Evolutionary conservation across 1,140 invertebrate genomes (phyloP), one percentile per base, ranked within the genome.

Genomic region (Dermatophagoides farinae): DNA sequence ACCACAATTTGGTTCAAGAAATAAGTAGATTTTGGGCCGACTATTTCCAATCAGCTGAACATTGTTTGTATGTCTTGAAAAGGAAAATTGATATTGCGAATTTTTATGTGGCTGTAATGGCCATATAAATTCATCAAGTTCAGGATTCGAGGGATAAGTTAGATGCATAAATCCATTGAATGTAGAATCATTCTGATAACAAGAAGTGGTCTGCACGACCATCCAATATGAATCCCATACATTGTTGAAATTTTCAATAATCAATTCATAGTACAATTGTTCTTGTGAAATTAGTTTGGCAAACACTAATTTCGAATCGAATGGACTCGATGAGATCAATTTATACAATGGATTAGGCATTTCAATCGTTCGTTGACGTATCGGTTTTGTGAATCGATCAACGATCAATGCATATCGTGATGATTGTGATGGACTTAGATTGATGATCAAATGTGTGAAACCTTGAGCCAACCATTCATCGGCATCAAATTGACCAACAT

Each of bases 1-100:
- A 31, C 60, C 59, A 61, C 62, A 64, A 44, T 64, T 43, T 20
- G 60, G 62, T 10, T 64, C 62, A 10, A 64, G 20, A 10, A 57
- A 51, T 43, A 64, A 31, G 1, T 31, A 31, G 31, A 31, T 31
- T 31, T 31, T 31, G 2, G 31, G 31, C 8, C 31, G 31, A 31
- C 8, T 31, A 4, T 31, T 31, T 31, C 31, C 31, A 31, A 31
- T 31, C 8, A 31, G 31, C 31, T 31, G 2, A 31, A 4, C 31
- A 31, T 31, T 8, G 31, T 31, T 31, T 31, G 31, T 57, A 50
- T 9, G 31, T 31, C 31, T 2, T 44, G 52, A 55, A 1, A 64
- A n/a, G 44, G n/a, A 25, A 25, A 53, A 62, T 1, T 62, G 14
- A 25, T 49, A 37, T 12, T 11, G 22, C 20, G 20, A 31, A 12